Percentiles rank a stretch among this genome's conserved stretches.
phyloP scores from a whole-genome alignment of 2,113 vertebrate species.

The Osmerus mordax region DNA sequence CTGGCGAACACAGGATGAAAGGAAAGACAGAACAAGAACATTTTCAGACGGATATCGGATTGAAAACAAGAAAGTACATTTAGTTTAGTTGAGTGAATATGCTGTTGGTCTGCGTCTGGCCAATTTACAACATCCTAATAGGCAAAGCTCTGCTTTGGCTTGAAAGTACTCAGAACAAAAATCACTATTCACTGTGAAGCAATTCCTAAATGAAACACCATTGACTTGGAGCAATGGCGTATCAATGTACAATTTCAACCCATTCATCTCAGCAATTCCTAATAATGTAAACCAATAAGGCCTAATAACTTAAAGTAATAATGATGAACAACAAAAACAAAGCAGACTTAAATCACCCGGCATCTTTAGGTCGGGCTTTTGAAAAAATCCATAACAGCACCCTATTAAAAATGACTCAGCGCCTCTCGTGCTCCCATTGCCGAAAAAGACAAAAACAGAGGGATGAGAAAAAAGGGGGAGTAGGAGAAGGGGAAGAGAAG shows the following conservation, averaged over 20 bases:
- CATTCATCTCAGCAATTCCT: conserved; percentile 42
- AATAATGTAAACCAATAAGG: conserved; percentile 37
- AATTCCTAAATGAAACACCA: not conserved
- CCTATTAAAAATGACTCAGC: conserved; percentile 58
- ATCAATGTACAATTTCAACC: conserved; percentile 20
- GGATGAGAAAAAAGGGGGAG: conserved; percentile 46
- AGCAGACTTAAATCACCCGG: conserved; percentile 47
- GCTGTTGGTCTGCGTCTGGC: too few species aligned
- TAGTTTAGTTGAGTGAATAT: too few species aligned
- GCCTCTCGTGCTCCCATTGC: conserved; percentile 52
- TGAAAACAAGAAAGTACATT: too few species aligned
- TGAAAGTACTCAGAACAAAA: too few species aligned
- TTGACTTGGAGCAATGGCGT: conserved; percentile 7
- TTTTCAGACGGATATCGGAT: too few species aligned
- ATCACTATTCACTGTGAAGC: not conserved
- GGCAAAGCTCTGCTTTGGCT: too few species aligned
- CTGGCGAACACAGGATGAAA: too few species aligned
- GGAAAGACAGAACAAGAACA: too few species aligned
- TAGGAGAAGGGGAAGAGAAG: conserved; percentile 33
- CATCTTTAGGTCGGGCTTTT: conserved; percentile 5
- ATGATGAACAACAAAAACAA: conserved; percentile 48
- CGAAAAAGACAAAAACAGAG: conserved; percentile 28
- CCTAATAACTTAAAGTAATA: conserved; percentile 54
- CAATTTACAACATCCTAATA: too few species aligned
- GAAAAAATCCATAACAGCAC: conserved; percentile 41